Evolutionary conservation across 2,888 invertebrate species (phyloP), one percentile per base, ranked within the genome.

Genomic region (Callimorpha dominula): DNA sequence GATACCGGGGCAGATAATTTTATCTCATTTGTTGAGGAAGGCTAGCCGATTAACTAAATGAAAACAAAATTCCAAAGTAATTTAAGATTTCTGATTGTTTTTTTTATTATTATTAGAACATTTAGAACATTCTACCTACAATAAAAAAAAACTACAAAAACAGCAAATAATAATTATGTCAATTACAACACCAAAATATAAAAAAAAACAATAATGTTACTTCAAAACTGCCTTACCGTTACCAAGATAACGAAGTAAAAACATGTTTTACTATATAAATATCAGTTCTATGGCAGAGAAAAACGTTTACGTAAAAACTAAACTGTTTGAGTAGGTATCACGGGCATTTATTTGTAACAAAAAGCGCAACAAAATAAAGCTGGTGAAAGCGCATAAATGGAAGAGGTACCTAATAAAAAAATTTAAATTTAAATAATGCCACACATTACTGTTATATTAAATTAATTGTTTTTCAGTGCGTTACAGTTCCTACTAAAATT

Each of bases 401-500:
- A 57, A 12, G 20, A 20, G 12, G 14, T 31, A 31, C 31, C 31
- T 31, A 14, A 31, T 60, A 2, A 31, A 60, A 60, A 1, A 14
- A 31, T 60, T 60, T 31, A 31, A 31, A 31, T 31, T 60, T 31
- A 7, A 60, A 60, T 60, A 14, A 60, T 60, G 20, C 12, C 31
- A 60, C 4, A 31, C 60, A 9, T 65, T 65, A 40, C 65, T 50
- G 65, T 65, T 65, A 65, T 40, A 11, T 50, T 60, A 8, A 65
- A 65, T 50, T 65, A 50, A 11, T 65, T 65, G 11, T 17, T 65
- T 49, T 40, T 50, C 65, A 31, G 15, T 65, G 50, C 65, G 40
- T 65, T 49, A 65, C n/a, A n/a, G 63, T 63, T 69, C n/a, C 46
- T 68, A 46, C 40, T 60, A 70, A 74, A 74, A 65, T 40, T 68